Evolutionary conservation across 2,113 vertebrate genomes (phyloP).

Genomic region (Pterocles gutturalis): DNA sequence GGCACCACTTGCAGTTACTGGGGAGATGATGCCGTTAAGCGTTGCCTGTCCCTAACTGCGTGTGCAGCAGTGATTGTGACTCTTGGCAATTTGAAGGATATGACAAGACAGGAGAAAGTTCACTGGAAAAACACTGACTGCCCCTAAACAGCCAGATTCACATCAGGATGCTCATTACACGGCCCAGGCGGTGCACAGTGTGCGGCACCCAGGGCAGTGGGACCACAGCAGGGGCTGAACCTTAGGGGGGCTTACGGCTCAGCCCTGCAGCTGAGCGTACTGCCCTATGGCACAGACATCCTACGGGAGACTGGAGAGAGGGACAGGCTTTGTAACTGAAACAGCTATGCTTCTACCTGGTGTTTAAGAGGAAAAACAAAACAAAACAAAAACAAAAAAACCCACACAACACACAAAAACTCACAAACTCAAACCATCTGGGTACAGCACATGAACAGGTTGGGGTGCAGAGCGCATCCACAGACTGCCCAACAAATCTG

Average conservation of each 20-base stretch:
- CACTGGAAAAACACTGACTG: background rate
- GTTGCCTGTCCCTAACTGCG: background rate
- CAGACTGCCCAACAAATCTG: rapidly evolving
- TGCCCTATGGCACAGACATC: rapidly evolving
- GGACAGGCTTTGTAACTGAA: background rate
- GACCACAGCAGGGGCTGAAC: background rate
- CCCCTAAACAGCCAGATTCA: background rate
- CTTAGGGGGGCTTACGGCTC: rapidly evolving
- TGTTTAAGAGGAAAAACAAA: background rate
- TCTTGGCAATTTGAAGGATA: background rate
- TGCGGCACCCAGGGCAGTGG: background rate
- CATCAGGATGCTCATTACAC: rapidly evolving
- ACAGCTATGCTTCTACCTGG: rapidly evolving
- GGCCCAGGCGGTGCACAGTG: rapidly evolving
- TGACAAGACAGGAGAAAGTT: background rate
- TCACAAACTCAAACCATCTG: background rate
- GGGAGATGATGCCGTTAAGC: background rate
- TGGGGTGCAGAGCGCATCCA: background rate
- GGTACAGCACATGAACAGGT: rapidly evolving
- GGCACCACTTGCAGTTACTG: background rate
- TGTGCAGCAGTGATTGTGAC: rapidly evolving
- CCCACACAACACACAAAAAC: too few relatives aligned
- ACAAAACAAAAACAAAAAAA: too few relatives aligned
- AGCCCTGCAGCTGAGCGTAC: background rate
- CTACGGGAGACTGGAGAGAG: rapidly evolving